A percentile compares a stretch with the other conserved stretches of the same genome.
Evolutionary conservation across 1,140 invertebrate species (phyloP).

Genomic region (Drosophila punjabiensis): DNA sequence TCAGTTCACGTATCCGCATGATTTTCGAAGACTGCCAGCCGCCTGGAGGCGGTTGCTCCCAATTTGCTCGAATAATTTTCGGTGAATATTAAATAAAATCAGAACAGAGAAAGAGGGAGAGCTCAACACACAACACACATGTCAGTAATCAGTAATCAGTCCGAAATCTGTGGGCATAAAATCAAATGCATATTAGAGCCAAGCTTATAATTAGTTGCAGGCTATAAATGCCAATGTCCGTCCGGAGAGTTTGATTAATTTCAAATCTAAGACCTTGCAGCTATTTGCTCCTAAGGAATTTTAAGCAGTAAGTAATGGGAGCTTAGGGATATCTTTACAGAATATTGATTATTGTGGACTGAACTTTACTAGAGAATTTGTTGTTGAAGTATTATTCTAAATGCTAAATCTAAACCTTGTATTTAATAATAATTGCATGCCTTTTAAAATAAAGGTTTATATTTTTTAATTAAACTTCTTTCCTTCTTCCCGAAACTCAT

Average conservation of each 20-base stretch:
- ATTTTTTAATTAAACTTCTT: background rate
- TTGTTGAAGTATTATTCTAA: background rate
- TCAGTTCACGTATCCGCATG: constrained; percentile 23
- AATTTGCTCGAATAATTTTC: constrained; percentile 29
- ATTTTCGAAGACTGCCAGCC: background rate
- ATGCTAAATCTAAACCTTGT: background rate
- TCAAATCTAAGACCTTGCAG: background rate
- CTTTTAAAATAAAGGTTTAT: no score
- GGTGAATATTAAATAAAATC: constrained; percentile 31
- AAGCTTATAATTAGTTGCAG: constrained; percentile 23
- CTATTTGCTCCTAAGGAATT: background rate
- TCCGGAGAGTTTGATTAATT: constrained; percentile 27
- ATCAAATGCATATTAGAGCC: constrained; percentile 18
- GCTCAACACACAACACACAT: constrained; percentile 1
- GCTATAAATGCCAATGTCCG: constrained; percentile 19
- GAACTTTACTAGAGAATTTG: background rate
- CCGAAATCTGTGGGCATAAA: constrained; percentile 14
- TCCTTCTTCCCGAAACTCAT: background rate
- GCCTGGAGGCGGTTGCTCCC: constrained; percentile 7
- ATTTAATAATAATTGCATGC: background rate
- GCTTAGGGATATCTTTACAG: no score
- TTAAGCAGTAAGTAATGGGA: background rate
- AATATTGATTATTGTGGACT: background rate
- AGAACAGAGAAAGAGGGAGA: background rate
- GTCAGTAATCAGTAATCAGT: constrained; percentile 28